Evolutionary conservation across 1,140 invertebrate genomes (phyloP).

Genomic region (Nylanderia fulva): DNA sequence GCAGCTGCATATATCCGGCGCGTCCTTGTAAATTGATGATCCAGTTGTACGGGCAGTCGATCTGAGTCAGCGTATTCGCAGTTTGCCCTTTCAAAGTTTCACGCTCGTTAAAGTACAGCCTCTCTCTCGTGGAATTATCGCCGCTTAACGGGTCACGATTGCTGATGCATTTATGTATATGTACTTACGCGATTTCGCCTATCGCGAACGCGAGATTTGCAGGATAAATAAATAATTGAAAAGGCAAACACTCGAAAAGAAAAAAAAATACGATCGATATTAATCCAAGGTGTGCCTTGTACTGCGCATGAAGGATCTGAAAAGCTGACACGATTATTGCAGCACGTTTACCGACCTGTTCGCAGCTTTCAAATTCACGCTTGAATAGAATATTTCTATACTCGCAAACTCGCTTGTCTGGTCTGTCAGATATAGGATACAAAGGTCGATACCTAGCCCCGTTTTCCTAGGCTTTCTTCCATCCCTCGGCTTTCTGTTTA

Average conservation of each 20-base stretch:
- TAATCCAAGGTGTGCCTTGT: not conserved
- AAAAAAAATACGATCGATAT: conserved; percentile 18
- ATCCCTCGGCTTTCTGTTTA: conserved; percentile 14
- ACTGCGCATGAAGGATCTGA: conserved; percentile 8
- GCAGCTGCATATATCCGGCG: conserved; percentile 19
- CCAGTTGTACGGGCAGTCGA: conserved; percentile 40
- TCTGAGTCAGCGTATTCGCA: conserved; percentile 43
- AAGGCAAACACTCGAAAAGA: not conserved
- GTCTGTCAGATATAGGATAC: conserved; percentile 9
- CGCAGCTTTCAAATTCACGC: conserved; percentile 36
- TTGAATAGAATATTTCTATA: not conserved
- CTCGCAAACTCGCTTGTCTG: too few species aligned
- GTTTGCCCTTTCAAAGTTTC: conserved; percentile 52
- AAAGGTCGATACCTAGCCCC: conserved; percentile 34
- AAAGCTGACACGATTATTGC: not conserved
- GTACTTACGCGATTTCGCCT: not conserved
- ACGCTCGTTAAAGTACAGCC: conserved; percentile 64
- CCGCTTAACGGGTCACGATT: conserved; percentile 19
- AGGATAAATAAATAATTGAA: conserved; percentile 39
- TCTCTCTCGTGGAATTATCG: conserved; percentile 14
- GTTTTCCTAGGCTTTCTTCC: conserved; percentile 14
- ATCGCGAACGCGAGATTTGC: not conserved
- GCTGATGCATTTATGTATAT: conserved; percentile 41
- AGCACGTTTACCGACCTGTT: conserved; percentile 7
- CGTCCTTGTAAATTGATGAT: conserved; percentile 70